Evolutionary conservation across 2,888 invertebrate genomes (phyloP), one percentile per base, ranked within the genome.

Genomic region (Cantharis rufa): DNA sequence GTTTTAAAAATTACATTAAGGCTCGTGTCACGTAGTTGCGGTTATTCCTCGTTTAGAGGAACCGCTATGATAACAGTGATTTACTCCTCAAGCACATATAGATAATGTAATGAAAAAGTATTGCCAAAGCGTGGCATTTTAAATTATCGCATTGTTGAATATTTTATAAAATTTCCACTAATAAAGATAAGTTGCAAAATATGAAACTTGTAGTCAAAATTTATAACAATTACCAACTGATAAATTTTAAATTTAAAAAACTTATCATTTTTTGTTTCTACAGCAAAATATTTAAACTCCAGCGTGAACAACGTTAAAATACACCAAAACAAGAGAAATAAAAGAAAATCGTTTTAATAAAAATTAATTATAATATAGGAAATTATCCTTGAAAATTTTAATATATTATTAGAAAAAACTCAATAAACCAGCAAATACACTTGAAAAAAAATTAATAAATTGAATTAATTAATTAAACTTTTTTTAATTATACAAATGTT

Each of bases 31-130:
- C 89, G 89, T 87, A 79, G 72, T 74, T 82, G 85, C 86, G 85
- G 88, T 88, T 88, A 88, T 86, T 88, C 85, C 88, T 88, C 88
- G 88, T 88, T 88, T 87, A 85, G 82, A 81, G 78, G 78, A 80
- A 80, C 77, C 82, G 81, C 80, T 83, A 82, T 85, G 88, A 87
- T 88, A 88, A 88, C 87, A 85, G 85, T 87, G 88, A 88, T 87
- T 88, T 87, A 88, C 87, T 87, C 85, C 85, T 82, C 82, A 80
- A 84, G 84, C 85, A 87, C 86, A 87, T 87, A 87, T 87, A 87
- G 87, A 88, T 87, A 88, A 87, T 87, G 86, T 88, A 87, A 88
- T 88, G 87, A 87, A 87, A 87, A 88, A 87, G 87, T 87, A 88
- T 87, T 82, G 85, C 82, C 74, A 79, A 79, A 78, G 86, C 88